These are phyloP conservation scores for Paramormyrops kingsleyae DNA, from an alignment of 2,113 vertebrate species.

Conservation along the genomic window DNA sequence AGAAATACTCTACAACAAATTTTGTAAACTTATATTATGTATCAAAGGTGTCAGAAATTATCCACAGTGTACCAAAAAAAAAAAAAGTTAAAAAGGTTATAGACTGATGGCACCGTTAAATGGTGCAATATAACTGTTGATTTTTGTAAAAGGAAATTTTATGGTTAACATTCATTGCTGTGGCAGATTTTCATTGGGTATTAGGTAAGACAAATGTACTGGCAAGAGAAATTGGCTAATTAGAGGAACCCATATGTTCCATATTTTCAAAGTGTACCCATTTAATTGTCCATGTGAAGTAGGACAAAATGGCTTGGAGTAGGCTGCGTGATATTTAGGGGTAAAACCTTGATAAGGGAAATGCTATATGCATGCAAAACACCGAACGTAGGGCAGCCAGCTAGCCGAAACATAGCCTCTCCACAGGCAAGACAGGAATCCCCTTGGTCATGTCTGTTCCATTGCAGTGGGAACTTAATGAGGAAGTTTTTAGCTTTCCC, in stretches of 20 bases:
- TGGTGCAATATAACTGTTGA: not conserved
- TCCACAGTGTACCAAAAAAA: not conserved
- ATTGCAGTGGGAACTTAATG: not conserved
- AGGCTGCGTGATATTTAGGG: not conserved
- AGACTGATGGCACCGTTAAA: not conserved
- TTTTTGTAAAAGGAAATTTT: not conserved
- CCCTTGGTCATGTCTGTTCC: not conserved
- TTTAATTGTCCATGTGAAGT: conserved; percentile 60
- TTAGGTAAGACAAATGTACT: conserved; percentile 28
- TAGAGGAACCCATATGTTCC: conserved; percentile 67
- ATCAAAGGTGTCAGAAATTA: not conserved
- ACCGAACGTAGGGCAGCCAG: not conserved
- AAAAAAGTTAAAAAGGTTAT: not conserved
- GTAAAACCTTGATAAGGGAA: not conserved
- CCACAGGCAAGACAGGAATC: not conserved
- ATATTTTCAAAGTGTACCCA: conserved; percentile 60
- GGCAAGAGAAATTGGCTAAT: conserved; percentile 67
- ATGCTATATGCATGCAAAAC: not conserved
- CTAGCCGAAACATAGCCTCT: not conserved
- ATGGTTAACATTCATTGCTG: conserved; percentile 1
- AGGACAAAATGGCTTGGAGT: conserved; percentile 34
- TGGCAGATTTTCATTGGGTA: conserved; percentile 8
- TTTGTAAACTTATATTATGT: not conserved
- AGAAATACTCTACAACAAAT: not conserved
- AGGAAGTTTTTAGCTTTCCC: not conserved